Percentiles rank a stretch among this genome's conserved stretches.
Conservation (phyloP, 2,888 invertebrate genomes). For the Lomographa bimaculata region DNA sequence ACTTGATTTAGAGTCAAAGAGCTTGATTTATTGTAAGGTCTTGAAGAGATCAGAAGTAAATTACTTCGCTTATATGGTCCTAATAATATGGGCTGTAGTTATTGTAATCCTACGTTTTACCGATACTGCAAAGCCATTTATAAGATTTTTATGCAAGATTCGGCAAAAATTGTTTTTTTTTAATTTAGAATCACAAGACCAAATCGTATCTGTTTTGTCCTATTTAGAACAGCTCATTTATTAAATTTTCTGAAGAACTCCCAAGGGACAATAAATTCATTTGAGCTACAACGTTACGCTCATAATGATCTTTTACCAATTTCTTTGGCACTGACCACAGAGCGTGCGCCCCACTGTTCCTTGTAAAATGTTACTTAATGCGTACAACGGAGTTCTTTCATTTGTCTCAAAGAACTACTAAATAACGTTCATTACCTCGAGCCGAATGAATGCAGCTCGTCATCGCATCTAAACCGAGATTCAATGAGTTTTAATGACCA, state of each 20-base stretch:
- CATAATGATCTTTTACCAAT: conserved; percentile 52
- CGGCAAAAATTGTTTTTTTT: no score
- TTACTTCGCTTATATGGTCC: no score
- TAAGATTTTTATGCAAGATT: no score
- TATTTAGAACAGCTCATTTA: conserved; percentile 5
- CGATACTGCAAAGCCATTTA: no score
- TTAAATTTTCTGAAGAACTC: conserved; percentile 21
- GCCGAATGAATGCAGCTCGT: conserved; percentile 46
- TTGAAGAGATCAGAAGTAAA: no score
- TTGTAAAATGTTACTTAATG: conserved; percentile 30
- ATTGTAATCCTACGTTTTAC: no score
- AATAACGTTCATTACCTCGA: conserved; percentile 46
- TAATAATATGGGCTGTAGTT: no score
- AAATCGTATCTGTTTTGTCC: conserved; percentile 1
- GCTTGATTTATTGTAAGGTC: no score
- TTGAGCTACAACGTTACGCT: conserved; percentile 44
- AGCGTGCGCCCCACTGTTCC: conserved; percentile 51
- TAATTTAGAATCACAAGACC: no score
- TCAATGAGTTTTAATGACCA: conserved; percentile 57
- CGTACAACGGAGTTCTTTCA: conserved; percentile 38
- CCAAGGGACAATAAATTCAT: conserved; percentile 40
- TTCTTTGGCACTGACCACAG: conserved; percentile 45
- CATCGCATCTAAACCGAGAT: conserved; percentile 53
- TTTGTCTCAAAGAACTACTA: conserved; percentile 51
- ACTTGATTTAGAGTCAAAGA: no score